Evolutionary conservation across 2,888 invertebrate genomes (phyloP), one percentile per base, ranked within the genome.

Genomic region (Rambutsinella grinnellia): DNA sequence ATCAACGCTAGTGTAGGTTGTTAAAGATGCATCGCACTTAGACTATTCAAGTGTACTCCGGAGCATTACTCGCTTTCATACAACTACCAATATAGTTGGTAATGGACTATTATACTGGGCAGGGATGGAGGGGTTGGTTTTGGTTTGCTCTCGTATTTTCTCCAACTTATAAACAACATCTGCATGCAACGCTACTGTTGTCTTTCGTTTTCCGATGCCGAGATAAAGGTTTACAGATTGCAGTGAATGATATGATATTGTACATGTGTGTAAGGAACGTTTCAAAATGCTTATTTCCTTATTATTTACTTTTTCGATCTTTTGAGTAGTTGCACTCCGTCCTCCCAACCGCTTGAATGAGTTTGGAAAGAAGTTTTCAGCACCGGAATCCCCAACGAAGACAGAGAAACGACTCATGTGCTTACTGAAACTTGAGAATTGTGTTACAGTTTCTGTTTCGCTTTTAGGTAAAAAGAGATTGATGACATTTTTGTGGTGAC

Each of bases 401-500:
- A 19, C 13, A n/a, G 27, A 23, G 17, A 47, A 26, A 47, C 23
- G 13, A 24, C 21, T 8, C 8, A 10, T 56, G 46, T 47, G 49
- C 44, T 61, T 47, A 61, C 26, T 49, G 46, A 24, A 58, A 28
- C 65, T 23, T 17, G 46, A 44, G 46, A 24, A 44, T 44, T 19
- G 10, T 6, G n/a, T 36, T 65, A n/a, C 17, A 36, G 36, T 36
- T 36, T 36, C 36, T 13, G 6, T 13, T 36, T 13, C 36, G 13
- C 36, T 36, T 36, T 5, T 8, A 36, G 6, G 36, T 8, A 46
- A 36, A 27, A 67, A 68, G n/a, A n/a, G 68, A 68, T 68, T 68
- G 51, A 68, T 68, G 58, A 58, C 68, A 68, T 58, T 68, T 60
- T 68, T 57, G 58, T 28, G 36, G 68, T 23, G 49, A 60, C 60